phyloP scores from a whole-genome alignment of 92 coral and sea anemone genomes.

The Parazoanthus atlanticus region DNA sequence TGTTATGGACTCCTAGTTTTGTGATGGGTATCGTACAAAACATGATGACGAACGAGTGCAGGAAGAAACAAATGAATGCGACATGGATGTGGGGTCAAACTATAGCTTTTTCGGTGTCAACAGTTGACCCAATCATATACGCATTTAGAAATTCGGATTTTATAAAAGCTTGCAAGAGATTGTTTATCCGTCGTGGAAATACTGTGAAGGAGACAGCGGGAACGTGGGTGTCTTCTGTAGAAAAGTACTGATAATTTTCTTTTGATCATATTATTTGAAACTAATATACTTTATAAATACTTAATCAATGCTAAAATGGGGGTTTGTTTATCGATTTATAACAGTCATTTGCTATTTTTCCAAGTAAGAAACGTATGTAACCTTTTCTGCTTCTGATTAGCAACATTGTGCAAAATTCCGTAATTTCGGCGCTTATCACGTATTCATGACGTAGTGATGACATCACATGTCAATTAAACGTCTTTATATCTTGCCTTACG shows the following conservation, averaged over 20 bases:
- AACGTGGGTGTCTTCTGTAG: background rate
- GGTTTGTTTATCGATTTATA: no score
- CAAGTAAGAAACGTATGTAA: no score
- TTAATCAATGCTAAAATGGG: no score
- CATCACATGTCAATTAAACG: no score
- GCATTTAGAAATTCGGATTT: slow-evolving; percentile 33
- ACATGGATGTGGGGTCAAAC: slow-evolving; percentile 44
- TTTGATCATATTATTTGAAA: no score
- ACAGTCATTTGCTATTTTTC: no score
- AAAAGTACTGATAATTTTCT: background rate
- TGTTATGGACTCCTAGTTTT: slow-evolving; percentile 43
- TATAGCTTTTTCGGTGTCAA: slow-evolving; percentile 26
- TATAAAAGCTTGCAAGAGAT: slow-evolving; percentile 26
- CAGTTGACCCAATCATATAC: slow-evolving; percentile 33
- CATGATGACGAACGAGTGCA: slow-evolving; percentile 39
- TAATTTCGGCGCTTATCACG: no score
- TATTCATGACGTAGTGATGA: no score
- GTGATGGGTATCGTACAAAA: slow-evolving; percentile 44
- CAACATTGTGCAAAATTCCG: no score
- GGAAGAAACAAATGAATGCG: slow-evolving; percentile 33
- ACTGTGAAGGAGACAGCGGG: background rate
- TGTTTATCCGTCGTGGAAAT: slow-evolving; percentile 14
- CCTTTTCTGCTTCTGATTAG: no score
- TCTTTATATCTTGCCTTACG: no score
- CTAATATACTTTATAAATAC: no score